A percentile compares a stretch with the other conserved stretches of the same genome.
Evolutionary conservation across 2,797 vertebrate genomes (phyloP).

Genomic region (Phrynocephalus vlangalii): DNA sequence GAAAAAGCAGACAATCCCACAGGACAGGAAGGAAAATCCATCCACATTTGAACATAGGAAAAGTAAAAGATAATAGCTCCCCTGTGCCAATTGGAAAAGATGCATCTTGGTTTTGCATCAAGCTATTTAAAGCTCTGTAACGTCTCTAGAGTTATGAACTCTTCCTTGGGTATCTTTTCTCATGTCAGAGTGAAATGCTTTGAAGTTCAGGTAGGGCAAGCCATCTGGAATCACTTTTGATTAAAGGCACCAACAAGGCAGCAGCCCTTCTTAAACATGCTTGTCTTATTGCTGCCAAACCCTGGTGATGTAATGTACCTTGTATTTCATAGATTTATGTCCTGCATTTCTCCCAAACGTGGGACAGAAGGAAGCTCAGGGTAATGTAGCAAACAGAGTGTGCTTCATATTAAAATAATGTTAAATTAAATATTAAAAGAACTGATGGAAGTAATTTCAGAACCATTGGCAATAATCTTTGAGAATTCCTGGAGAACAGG

Average conservation of each 20-base stretch:
- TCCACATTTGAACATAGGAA: slow-evolving; percentile 14
- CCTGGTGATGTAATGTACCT: background rate
- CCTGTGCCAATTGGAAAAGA: slow-evolving; percentile 26
- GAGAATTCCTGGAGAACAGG: too few species aligned
- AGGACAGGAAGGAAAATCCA: background rate
- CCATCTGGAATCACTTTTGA: background rate
- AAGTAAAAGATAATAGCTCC: slow-evolving; percentile 34
- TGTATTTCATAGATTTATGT: too few species aligned
- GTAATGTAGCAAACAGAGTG: too few species aligned
- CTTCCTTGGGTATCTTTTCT: background rate
- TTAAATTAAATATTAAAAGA: background rate
- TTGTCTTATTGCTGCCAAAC: background rate
- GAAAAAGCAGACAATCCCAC: slow-evolving; percentile 7
- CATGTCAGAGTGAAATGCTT: background rate
- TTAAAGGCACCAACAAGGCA: background rate
- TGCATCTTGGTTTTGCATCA: slow-evolving; percentile 26
- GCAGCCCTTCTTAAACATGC: background rate
- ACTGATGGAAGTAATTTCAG: too few species aligned
- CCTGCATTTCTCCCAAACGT: too few species aligned
- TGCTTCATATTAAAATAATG: too few species aligned
- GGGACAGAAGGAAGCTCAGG: too few species aligned
- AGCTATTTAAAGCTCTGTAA: slow-evolving; percentile 30
- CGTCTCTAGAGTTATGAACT: slow-evolving; percentile 4
- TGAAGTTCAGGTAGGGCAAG: background rate
- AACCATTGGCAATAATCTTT: too few species aligned